These are phyloP conservation scores for Bos javanicus DNA, from an alignment of 2,113 vertebrate genomes.

Conservation along the genomic window DNA sequence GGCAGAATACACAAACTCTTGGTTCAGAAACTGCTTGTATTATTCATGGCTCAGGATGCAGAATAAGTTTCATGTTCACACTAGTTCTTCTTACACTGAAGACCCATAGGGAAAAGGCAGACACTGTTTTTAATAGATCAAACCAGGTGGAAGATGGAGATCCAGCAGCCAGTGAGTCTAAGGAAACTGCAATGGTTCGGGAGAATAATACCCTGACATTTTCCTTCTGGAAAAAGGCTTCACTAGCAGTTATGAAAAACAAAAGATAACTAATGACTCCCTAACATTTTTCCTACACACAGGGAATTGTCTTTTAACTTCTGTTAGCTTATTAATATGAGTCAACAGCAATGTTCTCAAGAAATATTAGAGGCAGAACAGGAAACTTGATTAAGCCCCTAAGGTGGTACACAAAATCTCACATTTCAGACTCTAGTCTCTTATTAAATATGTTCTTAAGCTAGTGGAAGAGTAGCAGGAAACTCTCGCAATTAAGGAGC, in stretches of 20 bases:
- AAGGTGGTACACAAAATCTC: background rate
- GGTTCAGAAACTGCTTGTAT: background rate
- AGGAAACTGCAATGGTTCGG: background rate
- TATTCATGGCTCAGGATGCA: background rate
- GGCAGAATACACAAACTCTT: background rate
- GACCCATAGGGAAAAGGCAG: background rate
- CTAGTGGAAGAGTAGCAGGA: background rate
- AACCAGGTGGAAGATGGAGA: background rate
- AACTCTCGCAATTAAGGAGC: background rate
- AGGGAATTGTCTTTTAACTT: background rate
- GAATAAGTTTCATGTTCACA: background rate
- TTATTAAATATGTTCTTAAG: background rate
- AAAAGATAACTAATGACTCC: background rate
- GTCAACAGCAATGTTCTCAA: background rate
- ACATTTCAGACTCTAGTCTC: background rate
- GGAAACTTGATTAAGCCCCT: background rate
- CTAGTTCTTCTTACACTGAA: background rate
- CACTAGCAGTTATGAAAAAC: background rate
- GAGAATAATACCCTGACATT: background rate
- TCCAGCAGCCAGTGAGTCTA: background rate
- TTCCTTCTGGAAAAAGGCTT: background rate
- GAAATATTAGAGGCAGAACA: background rate
- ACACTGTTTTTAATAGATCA: background rate
- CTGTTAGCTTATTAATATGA: background rate
- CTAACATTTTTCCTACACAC: background rate